Base-by-base conservation (phyloP, 2,888 invertebrate species). In the Galerucella calmariensis region DNA sequence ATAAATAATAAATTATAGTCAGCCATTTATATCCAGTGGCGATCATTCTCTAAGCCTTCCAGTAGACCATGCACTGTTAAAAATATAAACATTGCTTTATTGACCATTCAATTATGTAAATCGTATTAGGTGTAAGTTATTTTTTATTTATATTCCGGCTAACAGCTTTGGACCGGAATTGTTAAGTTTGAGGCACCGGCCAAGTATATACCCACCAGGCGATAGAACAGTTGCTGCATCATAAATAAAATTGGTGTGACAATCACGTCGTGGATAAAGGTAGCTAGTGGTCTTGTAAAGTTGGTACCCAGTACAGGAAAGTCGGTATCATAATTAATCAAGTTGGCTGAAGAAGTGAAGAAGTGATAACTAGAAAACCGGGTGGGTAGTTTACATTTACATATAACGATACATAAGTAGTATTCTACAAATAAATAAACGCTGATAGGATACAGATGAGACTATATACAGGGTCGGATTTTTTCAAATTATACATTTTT, bases 311-410 rank as follows among this genome's bases (percentile, higher is more conserved):
- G 66, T 75, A 72, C 72, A 66, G 56, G 41, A 59, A 72, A 68
- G 68, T 56, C 65, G 41, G 75, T 48, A 61, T 75, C 66, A 69
- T 75, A 75, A 75, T 75, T 75, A 75, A 75, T 75, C 67, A 74
- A 71, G 63, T 67, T 70, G 69, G 56, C n/a, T 71, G 69, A 72
- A 72, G 72, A 69, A 72, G 69, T 72, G 72, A 69, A 75, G 75
- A 72, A 66, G 72, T 69, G 75, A 72, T 72, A 75, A 72, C 67
- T 68, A 61, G 61, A 69, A 67, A 62, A 73, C 73, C 69, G 72
- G 75, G 72, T 72, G 72, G 75, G 70, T 73, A 73, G 75, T 75
- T 70, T 69, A 69, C 73, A 75, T 73, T 75, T 75, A 75, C 75
- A 75, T 73, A 75, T 67, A 70, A 67, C 69, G 68, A 75, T 72